Conservation (phyloP, 2,113 vertebrate species). For the Natator depressus region DNA sequence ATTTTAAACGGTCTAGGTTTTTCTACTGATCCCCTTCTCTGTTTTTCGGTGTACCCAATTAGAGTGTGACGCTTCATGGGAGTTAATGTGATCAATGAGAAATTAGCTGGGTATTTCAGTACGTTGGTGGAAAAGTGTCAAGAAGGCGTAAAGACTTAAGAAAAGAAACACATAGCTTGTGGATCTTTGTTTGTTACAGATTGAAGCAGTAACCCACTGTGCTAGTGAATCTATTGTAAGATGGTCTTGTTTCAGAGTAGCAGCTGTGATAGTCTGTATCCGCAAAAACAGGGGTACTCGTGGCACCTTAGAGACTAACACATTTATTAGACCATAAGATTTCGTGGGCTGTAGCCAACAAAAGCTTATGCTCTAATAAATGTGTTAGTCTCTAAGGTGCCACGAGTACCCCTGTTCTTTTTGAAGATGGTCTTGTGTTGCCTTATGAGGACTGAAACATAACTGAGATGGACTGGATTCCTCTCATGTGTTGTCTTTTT, state of each 20-base stretch:
- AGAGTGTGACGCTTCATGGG: background rate
- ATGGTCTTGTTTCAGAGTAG: background rate
- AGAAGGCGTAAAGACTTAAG: background rate
- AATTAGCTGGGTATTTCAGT: fast-evolving
- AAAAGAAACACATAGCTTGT: background rate
- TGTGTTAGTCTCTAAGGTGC: too few relatives aligned
- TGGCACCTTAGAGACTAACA: too few relatives aligned
- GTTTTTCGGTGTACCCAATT: background rate
- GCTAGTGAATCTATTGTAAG: background rate
- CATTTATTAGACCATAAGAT: too few relatives aligned
- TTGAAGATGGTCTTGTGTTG: background rate
- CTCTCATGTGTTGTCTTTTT: background rate
- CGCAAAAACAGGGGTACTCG: too few relatives aligned
- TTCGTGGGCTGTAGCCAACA: too few relatives aligned
- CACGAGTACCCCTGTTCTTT: too few relatives aligned
- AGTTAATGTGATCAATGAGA: background rate
- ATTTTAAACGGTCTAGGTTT: background rate
- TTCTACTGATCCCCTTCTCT: background rate
- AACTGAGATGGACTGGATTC: background rate
- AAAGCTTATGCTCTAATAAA: too few relatives aligned
- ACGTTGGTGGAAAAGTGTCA: background rate
- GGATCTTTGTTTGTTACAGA: background rate
- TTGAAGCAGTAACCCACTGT: background rate
- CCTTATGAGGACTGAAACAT: background rate
- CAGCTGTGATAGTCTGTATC: too few relatives aligned